Evolutionary conservation across 2,888 invertebrate species (phyloP).

Genomic region (Protula sp.): DNA sequence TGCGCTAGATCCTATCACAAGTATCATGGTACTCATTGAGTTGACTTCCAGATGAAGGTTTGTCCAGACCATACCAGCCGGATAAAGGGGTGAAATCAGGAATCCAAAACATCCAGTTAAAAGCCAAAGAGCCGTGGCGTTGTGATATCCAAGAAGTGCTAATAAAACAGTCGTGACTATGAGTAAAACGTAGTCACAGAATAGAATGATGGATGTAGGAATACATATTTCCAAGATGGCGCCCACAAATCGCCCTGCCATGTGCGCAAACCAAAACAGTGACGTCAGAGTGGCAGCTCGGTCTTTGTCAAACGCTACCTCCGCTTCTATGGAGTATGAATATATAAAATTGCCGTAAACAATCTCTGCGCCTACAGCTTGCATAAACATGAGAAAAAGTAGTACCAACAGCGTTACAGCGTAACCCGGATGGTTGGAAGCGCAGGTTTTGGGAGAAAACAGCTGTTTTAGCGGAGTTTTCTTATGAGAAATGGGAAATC

Average conservation of each 20-base stretch:
- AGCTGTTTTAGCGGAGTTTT: neutral
- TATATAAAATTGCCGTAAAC: slow-evolving; percentile 32
- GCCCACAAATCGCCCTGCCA: slow-evolving; percentile 27
- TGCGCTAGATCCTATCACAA: slow-evolving; percentile 25
- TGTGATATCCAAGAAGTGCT: slow-evolving; percentile 24
- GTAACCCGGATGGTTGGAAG: neutral
- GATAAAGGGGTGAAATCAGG: slow-evolving; percentile 30
- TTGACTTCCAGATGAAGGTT: slow-evolving; percentile 32
- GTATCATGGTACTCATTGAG: slow-evolving; percentile 27
- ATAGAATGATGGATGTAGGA: slow-evolving; percentile 24
- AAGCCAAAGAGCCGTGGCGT: slow-evolving; percentile 26
- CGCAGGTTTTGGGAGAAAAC: neutral
- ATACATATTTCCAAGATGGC: slow-evolving; percentile 27
- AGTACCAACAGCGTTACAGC: neutral
- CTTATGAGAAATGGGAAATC: neutral
- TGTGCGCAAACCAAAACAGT: slow-evolving; percentile 32
- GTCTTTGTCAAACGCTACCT: slow-evolving; percentile 24
- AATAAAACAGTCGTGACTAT: slow-evolving; percentile 23
- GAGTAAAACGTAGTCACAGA: slow-evolving; percentile 24
- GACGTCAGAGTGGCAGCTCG: slow-evolving; percentile 30
- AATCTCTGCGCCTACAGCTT: slow-evolving; percentile 29
- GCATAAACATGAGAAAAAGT: neutral
- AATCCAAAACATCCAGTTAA: slow-evolving; percentile 25
- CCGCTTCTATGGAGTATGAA: slow-evolving; percentile 30
- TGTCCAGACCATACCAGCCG: slow-evolving; percentile 32